Conservation (phyloP, 2,797 vertebrate genomes). For the Pteropus rufus region DNA sequence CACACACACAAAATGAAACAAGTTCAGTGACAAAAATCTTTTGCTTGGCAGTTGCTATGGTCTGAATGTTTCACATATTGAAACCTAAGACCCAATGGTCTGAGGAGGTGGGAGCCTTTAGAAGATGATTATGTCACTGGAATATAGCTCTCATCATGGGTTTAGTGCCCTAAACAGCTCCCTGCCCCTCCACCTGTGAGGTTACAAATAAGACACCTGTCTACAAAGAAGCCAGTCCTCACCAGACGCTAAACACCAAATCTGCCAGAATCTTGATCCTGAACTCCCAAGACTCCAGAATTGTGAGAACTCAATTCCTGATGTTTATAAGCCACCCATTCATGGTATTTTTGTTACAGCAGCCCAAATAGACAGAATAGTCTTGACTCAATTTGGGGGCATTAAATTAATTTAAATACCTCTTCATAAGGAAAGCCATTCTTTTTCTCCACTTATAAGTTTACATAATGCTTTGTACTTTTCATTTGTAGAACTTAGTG, state of each 20-base stretch:
- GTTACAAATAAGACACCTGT: not conserved
- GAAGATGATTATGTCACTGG: not conserved
- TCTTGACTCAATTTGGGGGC: not conserved
- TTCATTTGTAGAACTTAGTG: not conserved
- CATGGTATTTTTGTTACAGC: not conserved
- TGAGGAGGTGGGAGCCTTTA: not conserved
- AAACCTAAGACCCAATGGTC: not conserved
- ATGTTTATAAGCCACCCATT: not conserved
- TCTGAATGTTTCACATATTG: not conserved
- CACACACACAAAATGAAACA: not conserved
- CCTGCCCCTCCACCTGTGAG: not conserved
- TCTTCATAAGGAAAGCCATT: not conserved
- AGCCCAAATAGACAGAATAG: not conserved
- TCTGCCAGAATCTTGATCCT: not conserved
- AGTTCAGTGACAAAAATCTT: not conserved
- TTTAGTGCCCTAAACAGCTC: not conserved
- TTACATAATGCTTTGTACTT: not conserved
- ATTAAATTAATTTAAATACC: not conserved
- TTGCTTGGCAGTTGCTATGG: not conserved
- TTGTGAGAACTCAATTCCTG: not conserved
- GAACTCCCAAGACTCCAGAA: not conserved
- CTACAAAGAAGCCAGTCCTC: not conserved
- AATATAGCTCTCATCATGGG: not conserved
- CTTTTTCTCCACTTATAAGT: not conserved
- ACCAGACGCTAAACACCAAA: not conserved